phyloP scores from a whole-genome alignment of 1,140 invertebrate genomes.

The Eupristina koningsbergeri region DNA sequence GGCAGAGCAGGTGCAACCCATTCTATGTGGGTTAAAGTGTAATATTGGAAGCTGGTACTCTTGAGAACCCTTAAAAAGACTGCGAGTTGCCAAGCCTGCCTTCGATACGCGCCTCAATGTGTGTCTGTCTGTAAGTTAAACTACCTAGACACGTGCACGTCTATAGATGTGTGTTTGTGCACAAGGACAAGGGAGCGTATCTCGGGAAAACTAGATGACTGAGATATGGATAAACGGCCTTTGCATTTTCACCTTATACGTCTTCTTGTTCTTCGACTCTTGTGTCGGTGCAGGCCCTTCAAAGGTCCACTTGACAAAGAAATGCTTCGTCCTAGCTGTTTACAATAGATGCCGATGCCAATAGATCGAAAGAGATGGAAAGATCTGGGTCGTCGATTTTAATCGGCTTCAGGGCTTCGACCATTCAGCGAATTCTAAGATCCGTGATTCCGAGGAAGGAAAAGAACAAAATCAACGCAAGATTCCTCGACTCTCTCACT shows the following conservation, averaged over 20 bases:
- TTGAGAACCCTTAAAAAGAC: constrained; percentile 61
- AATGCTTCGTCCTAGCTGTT: constrained; percentile 62
- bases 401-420: constrained; percentile 64
- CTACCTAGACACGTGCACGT: neutral
- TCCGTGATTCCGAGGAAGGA: constrained; percentile 32
- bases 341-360: constrained; percentile 59
- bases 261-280: constrained; percentile 49
- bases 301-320: constrained; percentile 49
- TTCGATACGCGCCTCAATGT: neutral
- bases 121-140: too few species aligned
- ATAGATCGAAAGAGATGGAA: constrained; percentile 53
- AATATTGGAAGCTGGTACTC: constrained; percentile 54
- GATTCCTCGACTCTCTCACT: too few species aligned
- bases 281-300: neutral
- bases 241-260: neutral
- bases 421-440: constrained; percentile 61
- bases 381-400: constrained; percentile 73
- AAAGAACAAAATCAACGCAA: neutral
- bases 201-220: constrained; percentile 61
- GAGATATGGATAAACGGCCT: constrained; percentile 63
- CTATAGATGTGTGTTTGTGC: neutral
- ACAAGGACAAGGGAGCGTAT: neutral
- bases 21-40: constrained; percentile 41
- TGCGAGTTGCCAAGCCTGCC: constrained; percentile 65
- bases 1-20: neutral